Evolutionary conservation across 2,113 vertebrate genomes (phyloP).

Genomic region (Ptilorrhoa leucosticta): DNA sequence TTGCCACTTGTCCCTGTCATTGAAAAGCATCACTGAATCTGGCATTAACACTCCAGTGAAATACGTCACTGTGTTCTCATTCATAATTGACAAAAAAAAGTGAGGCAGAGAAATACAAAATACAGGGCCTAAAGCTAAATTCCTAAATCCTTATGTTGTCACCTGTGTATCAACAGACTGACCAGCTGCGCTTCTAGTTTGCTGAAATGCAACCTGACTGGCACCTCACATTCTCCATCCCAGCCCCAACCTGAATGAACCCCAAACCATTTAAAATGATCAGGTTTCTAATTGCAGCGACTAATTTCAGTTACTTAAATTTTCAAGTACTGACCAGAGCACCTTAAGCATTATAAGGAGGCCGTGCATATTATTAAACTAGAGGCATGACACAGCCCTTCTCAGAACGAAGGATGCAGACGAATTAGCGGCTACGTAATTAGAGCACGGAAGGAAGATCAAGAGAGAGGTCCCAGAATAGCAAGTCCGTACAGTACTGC

Average conservation of each 20-base stretch:
- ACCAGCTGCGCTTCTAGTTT: background rate
- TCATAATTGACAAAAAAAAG: background rate
- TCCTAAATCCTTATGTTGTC: background rate
- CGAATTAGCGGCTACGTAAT: background rate
- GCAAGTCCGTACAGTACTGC: background rate
- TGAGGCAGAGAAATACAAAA: background rate
- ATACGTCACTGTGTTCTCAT: background rate
- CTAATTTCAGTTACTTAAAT: background rate
- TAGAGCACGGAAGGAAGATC: constrained; percentile 16
- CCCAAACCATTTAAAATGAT: background rate
- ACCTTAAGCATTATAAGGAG: background rate
- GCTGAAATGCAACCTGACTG: background rate
- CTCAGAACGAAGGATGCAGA: background rate
- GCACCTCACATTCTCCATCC: background rate
- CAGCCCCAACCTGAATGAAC: background rate
- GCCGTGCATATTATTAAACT: background rate
- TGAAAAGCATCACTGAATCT: background rate
- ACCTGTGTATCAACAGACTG: background rate
- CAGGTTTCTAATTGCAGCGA: background rate
- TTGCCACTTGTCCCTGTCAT: background rate
- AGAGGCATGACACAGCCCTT: background rate
- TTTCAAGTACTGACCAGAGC: background rate
- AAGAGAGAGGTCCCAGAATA: constrained; percentile 18
- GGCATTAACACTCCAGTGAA: background rate
- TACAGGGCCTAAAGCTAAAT: background rate